Conservation (phyloP, 2,113 vertebrate genomes). For the Thinocorus orbignyianus region DNA sequence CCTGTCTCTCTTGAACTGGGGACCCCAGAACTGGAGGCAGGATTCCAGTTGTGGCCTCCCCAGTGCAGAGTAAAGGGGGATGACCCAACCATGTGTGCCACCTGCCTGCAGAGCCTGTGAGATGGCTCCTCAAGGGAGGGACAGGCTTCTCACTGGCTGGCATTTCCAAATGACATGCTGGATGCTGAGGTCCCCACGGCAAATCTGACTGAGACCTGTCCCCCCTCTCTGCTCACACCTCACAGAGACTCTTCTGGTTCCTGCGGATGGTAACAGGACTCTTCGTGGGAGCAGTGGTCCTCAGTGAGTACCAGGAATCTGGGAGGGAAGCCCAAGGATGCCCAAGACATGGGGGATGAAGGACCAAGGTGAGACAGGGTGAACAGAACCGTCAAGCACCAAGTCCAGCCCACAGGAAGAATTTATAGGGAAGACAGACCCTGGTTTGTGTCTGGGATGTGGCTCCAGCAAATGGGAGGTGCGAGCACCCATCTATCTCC, state of each 20-base stretch:
- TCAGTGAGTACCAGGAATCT: conserved; percentile 76
- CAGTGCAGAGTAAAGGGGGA: not conserved
- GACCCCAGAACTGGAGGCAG: too few species aligned
- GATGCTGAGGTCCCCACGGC: not conserved
- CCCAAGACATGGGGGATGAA: not conserved
- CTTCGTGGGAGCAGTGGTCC: conserved; percentile 86
- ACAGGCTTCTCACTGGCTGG: not conserved
- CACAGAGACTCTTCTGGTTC: conserved; percentile 87
- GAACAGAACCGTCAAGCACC: not conserved
- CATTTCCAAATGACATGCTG: not conserved
- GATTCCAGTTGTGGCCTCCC: too few species aligned
- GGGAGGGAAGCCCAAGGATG: not conserved
- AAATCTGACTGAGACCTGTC: not conserved
- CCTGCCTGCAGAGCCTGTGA: rapidly evolving
- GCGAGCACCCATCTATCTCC: not conserved
- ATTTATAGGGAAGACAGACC: not conserved
- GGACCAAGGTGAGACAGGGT: not conserved
- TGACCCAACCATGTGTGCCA: rapidly evolving
- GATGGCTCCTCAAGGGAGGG: not conserved
- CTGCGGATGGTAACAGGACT: conserved; percentile 83
- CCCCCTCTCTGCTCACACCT: not conserved
- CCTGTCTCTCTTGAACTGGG: too few species aligned
- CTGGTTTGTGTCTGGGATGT: rapidly evolving
- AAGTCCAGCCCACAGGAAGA: not conserved
- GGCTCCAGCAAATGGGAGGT: not conserved